Percentiles rank a stretch among this genome's conserved stretches.
Conservation (phyloP, 64 coral and sea anemone species). For the Montipora capricornis region DNA sequence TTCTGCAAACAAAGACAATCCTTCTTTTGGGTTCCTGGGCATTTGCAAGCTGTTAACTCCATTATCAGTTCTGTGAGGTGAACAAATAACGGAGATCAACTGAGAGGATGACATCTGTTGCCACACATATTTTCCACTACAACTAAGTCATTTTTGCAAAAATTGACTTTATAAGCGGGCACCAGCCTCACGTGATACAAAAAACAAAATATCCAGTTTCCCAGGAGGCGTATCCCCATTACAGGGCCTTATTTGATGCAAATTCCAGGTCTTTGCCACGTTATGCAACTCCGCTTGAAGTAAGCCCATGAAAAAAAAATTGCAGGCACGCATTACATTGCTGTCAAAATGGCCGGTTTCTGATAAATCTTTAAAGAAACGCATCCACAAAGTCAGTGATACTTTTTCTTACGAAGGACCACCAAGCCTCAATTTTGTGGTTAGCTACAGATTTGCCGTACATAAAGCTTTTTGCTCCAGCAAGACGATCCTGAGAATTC, state of each 20-base stretch:
- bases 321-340: background rate
- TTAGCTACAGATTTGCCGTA: constrained; percentile 36
- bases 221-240: constrained; percentile 16
- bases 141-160: constrained; percentile 1
- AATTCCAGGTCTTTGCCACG: constrained; percentile 45
- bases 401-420: constrained; percentile 9
- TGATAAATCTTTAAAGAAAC: constrained; percentile 54
- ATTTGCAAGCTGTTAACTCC: constrained; percentile 33
- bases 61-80: constrained; percentile 28
- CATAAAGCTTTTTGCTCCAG: constrained; percentile 6
- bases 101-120: background rate
- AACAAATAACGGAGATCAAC: constrained; percentile 31
- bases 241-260: constrained; percentile 28
- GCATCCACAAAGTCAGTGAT: constrained; percentile 36
- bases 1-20: constrained; percentile 20
- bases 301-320: background rate
- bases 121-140: background rate
- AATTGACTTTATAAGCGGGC: constrained; percentile 13
- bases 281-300: constrained; percentile 24
- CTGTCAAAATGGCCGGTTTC: background rate
- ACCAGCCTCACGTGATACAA: constrained; percentile 11
- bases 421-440: background rate
- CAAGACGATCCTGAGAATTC: background rate
- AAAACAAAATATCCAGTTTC: constrained; percentile 35
- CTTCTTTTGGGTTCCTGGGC: constrained; percentile 34